Evolutionary conservation across 2,797 vertebrate species (phyloP), one percentile per base, ranked within the genome.

Genomic region (Staurois parvus): DNA sequence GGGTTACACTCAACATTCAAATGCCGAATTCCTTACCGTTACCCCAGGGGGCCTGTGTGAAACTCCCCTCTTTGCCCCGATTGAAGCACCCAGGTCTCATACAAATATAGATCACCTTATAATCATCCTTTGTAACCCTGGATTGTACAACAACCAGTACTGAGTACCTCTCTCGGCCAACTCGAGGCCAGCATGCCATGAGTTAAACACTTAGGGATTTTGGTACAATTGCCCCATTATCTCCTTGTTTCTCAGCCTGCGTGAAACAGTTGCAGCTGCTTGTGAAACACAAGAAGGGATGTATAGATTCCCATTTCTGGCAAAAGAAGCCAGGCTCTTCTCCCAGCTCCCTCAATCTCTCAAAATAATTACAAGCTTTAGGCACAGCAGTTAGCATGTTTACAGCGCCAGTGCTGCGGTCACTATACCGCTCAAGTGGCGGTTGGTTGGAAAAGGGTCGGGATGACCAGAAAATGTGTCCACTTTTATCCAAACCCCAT

Each of bases 181-280:
- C 62, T n/a, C 24, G 2, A 64, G 24, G 12, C 37, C 21, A 72
- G 68, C 1, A 9, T 19, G 15, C 15, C 52, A 30, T 48, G 79
- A 32, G 79, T 81, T 81, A 81, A 80, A 81, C 79, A 29, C 34
- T 52, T 62, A 24, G 29, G 48, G 32, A 62, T 42, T 73, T 40
- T 32, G 13, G 45, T 4, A 81, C 79, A 81, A 72, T 42, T 34
- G 68, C 68, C 52, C 79, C 52, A 73, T 81, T 81, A 81, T 72
- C 79, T 72, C 42, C 79, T 21, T 34, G 29, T 24, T n/a, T 29
- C 42, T 28, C 15, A 15, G 12, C 45, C 17, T 9, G 78, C 10
- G 26, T 72, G 67, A 81, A 72, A 72, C 79, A 81, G 79, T 59
- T n/a, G n/a, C 79, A 81, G 79, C 79, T 81, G 69, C 52, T 40